Conservation (phyloP, 2,797 vertebrate genomes). For the Triplophysa yarkandensis region DNA sequence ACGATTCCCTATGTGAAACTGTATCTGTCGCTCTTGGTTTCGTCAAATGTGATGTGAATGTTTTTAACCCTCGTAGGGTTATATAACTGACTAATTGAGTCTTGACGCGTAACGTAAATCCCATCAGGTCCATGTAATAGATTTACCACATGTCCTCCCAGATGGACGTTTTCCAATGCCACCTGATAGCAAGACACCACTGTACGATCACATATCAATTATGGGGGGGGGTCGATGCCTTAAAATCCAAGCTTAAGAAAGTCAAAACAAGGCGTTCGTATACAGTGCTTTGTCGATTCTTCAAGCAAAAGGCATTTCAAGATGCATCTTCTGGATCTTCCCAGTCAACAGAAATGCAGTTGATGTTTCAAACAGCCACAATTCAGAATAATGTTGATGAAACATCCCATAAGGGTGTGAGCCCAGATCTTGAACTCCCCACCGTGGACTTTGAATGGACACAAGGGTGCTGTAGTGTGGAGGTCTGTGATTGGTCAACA, state of each 20-base stretch:
- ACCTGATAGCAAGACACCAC: conserved; percentile 35
- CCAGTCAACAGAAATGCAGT: no score
- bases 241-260: background rate
- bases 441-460: conserved; percentile 20
- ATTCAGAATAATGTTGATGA: no score
- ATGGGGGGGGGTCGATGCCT: background rate
- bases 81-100: conserved; percentile 22
- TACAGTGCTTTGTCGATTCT: no score
- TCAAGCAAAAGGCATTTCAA: no score
- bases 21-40: background rate
- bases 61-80: background rate
- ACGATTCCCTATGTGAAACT: conserved; percentile 12
- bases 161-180: conserved; percentile 7
- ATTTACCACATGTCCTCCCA: conserved; percentile 26
- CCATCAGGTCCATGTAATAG: conserved; percentile 30
- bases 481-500: conserved; percentile 79
- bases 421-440: background rate
- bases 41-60: no score
- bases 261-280: conserved; percentile 7
- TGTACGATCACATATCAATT: conserved; percentile 30
- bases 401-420: background rate
- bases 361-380: no score
- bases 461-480: conserved; percentile 64
- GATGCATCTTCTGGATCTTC: no score
- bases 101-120: conserved; percentile 30